Evolutionary conservation across 2,797 vertebrate species (phyloP).

Genomic region (Poeciliopsis infans): DNA sequence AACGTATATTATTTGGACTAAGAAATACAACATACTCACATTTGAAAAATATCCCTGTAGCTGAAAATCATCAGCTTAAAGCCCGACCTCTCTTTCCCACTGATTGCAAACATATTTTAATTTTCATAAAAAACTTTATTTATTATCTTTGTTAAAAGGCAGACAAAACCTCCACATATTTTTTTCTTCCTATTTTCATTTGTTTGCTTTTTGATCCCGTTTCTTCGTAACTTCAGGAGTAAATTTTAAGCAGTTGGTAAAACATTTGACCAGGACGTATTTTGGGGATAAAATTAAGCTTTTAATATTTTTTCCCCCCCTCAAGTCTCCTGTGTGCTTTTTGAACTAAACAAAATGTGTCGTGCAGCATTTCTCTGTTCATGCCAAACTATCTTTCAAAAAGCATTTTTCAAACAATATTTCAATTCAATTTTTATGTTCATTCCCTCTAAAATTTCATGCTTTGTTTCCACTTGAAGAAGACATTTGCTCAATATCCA

Average conservation of each 20-base stretch:
- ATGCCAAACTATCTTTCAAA: not conserved
- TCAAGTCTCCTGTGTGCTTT: not conserved
- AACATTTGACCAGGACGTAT: not conserved
- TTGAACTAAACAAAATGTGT: not conserved
- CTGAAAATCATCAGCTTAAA: not conserved
- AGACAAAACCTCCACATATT: not conserved
- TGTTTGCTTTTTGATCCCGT: not conserved
- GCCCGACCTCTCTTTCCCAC: not conserved
- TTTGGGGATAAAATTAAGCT: not conserved
- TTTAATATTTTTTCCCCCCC: not conserved
- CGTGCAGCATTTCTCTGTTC: not conserved
- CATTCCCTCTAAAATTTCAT: not conserved
- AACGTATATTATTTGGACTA: not conserved
- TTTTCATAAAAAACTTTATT: not conserved
- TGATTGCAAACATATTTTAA: not conserved
- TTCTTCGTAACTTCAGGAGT: not conserved
- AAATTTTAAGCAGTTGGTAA: not conserved
- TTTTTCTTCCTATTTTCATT: not conserved
- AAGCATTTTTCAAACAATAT: not conserved
- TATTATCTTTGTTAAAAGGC: not conserved
- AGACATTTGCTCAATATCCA: not conserved
- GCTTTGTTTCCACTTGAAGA: not conserved
- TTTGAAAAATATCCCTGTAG: not conserved
- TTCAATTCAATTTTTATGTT: not conserved
- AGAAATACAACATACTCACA: not conserved